phyloP scores from a whole-genome alignment of 30 jellyfish, hydroid and myxozoan species.

The Hydractinia echinata region DNA sequence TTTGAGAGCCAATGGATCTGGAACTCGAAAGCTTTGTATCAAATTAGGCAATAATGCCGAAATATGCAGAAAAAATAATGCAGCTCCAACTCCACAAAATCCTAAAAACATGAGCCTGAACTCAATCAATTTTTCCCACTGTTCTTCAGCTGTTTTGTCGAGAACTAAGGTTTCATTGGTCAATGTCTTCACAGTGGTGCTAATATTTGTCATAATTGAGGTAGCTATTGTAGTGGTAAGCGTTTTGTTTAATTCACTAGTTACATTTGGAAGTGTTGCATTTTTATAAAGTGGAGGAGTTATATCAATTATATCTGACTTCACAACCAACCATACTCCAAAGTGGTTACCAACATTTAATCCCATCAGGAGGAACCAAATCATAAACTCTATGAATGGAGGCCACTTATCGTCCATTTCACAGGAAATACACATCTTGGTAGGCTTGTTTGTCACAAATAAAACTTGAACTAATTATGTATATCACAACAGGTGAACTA shows the following conservation, averaged over 20 bases:
- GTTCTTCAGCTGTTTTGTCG: conserved; percentile 19
- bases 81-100: conserved; percentile 63
- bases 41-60: conserved; percentile 64
- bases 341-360: conserved; percentile 76
- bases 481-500: too few species aligned
- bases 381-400: conserved; percentile 67
- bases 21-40: conserved; percentile 52
- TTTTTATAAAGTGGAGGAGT: background rate
- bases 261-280: background rate
- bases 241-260: background rate
- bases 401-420: conserved; percentile 78
- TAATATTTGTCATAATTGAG: background rate
- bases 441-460: background rate
- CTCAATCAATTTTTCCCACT: conserved; percentile 45
- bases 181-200: background rate
- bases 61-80: conserved; percentile 62
- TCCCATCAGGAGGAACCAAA: conserved; percentile 65
- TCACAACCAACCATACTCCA: conserved; percentile 46
- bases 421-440: conserved; percentile 69
- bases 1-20: conserved; percentile 65
- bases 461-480: background rate
- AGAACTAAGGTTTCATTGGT: conserved; percentile 1
- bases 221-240: background rate
- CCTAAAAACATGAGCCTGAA: conserved; percentile 48
- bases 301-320: conserved; percentile 11